Evolutionary conservation across 2,888 invertebrate genomes (phyloP).

Genomic region (Hemithea aestivaria): DNA sequence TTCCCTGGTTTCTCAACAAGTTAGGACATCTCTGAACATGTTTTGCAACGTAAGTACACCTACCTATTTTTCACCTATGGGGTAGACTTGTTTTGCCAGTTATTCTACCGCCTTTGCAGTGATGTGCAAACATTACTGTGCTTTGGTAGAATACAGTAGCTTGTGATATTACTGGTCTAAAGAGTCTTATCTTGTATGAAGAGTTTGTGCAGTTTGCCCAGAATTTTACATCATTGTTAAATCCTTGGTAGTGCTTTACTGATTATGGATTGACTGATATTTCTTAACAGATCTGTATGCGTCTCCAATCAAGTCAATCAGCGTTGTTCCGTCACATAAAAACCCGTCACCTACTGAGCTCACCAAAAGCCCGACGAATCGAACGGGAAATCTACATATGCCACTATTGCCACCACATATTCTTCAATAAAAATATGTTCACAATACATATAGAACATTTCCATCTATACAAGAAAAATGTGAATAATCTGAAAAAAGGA

Average conservation of each 20-base stretch:
- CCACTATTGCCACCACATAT: conserved; percentile 40
- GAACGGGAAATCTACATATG: conserved; percentile 54
- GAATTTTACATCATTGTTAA: too few species aligned
- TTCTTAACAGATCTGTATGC: conserved; percentile 48
- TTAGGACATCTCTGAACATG: conserved; percentile 2
- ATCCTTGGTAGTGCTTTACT: too few species aligned
- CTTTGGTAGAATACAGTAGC: too few species aligned
- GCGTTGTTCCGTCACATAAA: conserved; percentile 41
- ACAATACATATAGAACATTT: conserved; percentile 36
- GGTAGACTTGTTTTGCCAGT: too few species aligned
- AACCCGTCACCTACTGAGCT: conserved; percentile 40
- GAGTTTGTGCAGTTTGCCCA: too few species aligned
- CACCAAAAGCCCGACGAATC: conserved; percentile 34
- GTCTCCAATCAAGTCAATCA: conserved; percentile 12
- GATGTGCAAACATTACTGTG: too few species aligned
- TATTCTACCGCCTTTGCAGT: too few species aligned
- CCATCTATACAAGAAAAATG: conserved; percentile 14
- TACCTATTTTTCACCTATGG: too few species aligned
- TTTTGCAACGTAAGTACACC: conserved; percentile 25
- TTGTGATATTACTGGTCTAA: too few species aligned
- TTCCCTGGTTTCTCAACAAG: not conserved
- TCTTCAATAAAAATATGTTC: conserved; percentile 54
- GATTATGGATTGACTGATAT: not conserved
- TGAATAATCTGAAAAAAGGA: too few species aligned
- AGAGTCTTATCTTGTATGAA: too few species aligned